Evolutionary conservation across 2,113 vertebrate species (phyloP).

Genomic region (Eulacestoma nigropectus): DNA sequence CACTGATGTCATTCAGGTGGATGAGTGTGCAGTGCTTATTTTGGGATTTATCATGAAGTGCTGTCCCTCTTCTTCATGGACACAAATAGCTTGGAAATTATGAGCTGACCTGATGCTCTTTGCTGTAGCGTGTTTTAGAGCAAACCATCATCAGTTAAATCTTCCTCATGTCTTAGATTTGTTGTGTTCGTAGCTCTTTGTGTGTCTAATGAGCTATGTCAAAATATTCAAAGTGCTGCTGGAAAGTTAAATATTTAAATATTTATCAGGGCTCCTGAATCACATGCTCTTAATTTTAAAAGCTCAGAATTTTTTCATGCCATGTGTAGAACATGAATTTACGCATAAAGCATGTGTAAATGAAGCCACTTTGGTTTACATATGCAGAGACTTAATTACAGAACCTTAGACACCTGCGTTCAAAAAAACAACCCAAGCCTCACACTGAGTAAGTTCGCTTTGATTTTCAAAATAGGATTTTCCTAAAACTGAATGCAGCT

Average conservation of each 20-base stretch:
- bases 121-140: neutral
- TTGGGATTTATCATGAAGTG: neutral
- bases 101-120: neutral
- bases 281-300: neutral
- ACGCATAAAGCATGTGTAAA: neutral
- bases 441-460: neutral
- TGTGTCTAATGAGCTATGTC: neutral
- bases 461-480: neutral
- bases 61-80: neutral
- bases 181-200: neutral
- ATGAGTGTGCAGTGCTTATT: neutral
- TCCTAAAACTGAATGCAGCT: neutral
- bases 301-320: neutral
- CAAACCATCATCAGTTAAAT: neutral
- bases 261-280: neutral
- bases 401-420: neutral
- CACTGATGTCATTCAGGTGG: neutral
- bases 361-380: neutral
- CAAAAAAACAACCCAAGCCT: neutral
- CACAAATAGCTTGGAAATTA: neutral
- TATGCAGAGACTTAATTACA: neutral
- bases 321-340: neutral
- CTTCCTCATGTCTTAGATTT: neutral
- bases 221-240: neutral
- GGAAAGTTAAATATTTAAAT: neutral